phyloP scores from a whole-genome alignment of 2,797 vertebrate species.

The Neopelma chrysocephalum region DNA sequence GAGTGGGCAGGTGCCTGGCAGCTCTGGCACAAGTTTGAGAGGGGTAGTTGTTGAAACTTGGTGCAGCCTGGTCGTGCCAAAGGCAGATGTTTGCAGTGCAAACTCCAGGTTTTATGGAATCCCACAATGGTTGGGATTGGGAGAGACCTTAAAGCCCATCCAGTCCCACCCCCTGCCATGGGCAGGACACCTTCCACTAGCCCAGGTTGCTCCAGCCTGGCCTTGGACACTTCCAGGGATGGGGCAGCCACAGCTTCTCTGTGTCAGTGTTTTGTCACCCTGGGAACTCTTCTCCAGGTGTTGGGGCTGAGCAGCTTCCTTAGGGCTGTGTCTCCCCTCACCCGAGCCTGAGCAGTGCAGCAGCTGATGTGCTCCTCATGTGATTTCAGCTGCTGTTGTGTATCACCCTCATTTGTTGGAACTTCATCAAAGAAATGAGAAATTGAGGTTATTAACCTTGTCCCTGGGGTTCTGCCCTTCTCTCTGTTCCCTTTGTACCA shows the following conservation, averaged over 20 bases:
- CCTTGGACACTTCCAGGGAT: not conserved
- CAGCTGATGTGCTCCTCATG: not conserved
- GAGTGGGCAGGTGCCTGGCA: not conserved
- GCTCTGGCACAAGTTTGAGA: not conserved
- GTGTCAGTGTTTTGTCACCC: not conserved
- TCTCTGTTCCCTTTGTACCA: not conserved
- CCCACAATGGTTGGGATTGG: not conserved
- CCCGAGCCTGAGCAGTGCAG: not conserved
- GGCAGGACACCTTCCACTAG: not conserved
- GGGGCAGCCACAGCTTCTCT: not conserved
- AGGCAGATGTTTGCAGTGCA: not conserved
- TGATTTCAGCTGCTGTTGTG: not conserved
- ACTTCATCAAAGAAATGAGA: not conserved
- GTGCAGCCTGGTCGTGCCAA: not conserved
- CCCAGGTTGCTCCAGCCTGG: not conserved
- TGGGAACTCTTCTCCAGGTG: not conserved
- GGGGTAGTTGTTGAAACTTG: not conserved
- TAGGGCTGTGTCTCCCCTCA: not conserved
- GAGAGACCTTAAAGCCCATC: not conserved
- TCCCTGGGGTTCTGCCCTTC: not conserved
- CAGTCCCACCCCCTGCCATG: not conserved
- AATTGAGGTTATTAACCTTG: not conserved
- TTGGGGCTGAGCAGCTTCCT: not conserved
- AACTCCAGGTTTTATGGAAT: not conserved
- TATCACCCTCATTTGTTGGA: not conserved